Base-by-base conservation (phyloP, 2,113 vertebrate genomes). In the Pseudopipra pipra region DNA sequence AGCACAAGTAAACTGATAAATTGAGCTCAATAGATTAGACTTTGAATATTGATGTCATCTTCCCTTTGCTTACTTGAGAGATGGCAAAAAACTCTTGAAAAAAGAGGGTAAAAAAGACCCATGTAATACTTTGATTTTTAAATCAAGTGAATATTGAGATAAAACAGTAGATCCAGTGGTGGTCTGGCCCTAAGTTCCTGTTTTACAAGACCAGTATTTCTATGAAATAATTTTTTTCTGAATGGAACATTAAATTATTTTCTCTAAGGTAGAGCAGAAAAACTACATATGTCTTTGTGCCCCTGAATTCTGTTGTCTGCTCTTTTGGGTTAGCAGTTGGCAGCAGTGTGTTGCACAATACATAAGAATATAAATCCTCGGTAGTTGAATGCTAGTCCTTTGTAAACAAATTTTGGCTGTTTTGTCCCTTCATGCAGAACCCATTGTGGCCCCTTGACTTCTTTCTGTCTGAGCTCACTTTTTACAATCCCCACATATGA, bases 231-330 rank as follows among this genome's bases (percentile, higher is more conserved):
- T 44, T 80, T 84, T 74, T 91, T 63, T 28, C 39, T 33, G 68
- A 81, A 37, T 20, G 7, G 15, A 46, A 39, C 11, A 33, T 28
- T 30, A n/a, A 55, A 61, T 78, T 22, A 55, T 78, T 82, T 70
- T 84, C 9, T 62, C 4, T 46, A 15, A 75, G 21, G 12, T 7
- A 73, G 43, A 62, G 30, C 33, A 77, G 56, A 23, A 74, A 77
- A 68, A 12, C 5, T 19, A 4, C 0, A 0, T 12, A 6, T 37
- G 18, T 33, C 31, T 68, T 56, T 23, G 11, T 47, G 23, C 1
- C 25, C 3, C 22, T 47, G 35, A 68, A 51, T 59, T 73, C 21
- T 72, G 14, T 12, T 59, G 6, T 66, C 41, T 67, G 24, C 27
- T 72, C 41, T 59, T 82, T 87, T 27, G 43, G 24, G 22, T 47